Conservation (phyloP, 2,113 vertebrate species). For the Ophthalmolycus amberensis region DNA sequence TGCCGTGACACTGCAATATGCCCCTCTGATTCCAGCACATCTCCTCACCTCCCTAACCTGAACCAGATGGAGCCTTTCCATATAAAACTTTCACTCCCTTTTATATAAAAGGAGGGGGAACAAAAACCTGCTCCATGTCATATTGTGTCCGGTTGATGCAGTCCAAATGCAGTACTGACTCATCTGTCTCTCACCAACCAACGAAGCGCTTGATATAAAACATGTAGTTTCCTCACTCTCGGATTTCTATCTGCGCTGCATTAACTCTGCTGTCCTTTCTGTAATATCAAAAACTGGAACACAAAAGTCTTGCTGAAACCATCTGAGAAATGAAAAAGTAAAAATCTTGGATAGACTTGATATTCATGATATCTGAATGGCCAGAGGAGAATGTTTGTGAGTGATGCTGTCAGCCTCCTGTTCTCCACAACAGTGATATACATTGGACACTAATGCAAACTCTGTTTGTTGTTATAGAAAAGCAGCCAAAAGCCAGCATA, state of each 20-base stretch:
- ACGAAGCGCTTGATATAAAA: conserved; percentile 15
- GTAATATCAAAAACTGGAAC: neutral
- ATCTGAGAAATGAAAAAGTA: neutral
- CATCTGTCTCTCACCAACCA: conserved; percentile 42
- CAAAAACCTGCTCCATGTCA: conserved; percentile 42
- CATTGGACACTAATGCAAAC: neutral
- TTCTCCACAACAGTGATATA: conserved; percentile 4
- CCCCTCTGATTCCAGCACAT: conserved; percentile 68
- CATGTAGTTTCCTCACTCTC: conserved; percentile 1
- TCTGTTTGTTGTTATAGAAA: conserved; percentile 27
- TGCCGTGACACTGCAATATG: conserved; percentile 53
- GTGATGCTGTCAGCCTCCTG: conserved; percentile 25
- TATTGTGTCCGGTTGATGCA: conserved; percentile 74
- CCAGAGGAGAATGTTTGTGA: neutral
- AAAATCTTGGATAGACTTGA: neutral
- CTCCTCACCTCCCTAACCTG: conserved; percentile 73
- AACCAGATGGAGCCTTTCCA: conserved; percentile 79
- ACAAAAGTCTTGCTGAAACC: conserved; percentile 19
- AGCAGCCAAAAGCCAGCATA: conserved; percentile 14
- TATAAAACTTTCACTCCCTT: conserved; percentile 78
- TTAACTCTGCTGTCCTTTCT: conserved; percentile 23
- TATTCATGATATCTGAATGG: neutral
- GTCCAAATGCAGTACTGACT: conserved; percentile 53
- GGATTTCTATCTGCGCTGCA: conserved; percentile 2
- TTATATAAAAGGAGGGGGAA: conserved; percentile 47